phyloP scores from a whole-genome alignment of 2,797 vertebrate species.

The Hyperoplus immaculatus region DNA sequence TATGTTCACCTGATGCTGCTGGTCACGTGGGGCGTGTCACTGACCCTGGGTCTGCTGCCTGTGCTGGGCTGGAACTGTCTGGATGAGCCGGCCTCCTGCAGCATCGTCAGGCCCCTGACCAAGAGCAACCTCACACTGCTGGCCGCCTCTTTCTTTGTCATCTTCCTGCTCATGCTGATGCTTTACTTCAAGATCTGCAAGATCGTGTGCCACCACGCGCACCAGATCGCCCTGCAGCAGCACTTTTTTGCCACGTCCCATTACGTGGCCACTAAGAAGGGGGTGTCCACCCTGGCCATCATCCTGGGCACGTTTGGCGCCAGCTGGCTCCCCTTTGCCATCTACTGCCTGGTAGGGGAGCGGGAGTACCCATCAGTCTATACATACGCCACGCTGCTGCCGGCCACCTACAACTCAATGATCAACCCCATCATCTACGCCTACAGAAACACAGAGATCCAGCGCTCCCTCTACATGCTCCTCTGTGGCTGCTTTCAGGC shows the following conservation, averaged over 20 bases:
- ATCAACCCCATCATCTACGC: slow-evolving; percentile 99
- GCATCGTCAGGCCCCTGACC: slow-evolving; percentile 94
- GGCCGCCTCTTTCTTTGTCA: slow-evolving; percentile 92
- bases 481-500: slow-evolving; percentile 95
- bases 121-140: slow-evolving; percentile 93
- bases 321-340: slow-evolving; percentile 98
- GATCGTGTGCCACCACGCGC: slow-evolving; percentile 96
- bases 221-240: slow-evolving; percentile 98
- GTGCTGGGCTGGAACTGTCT: slow-evolving; percentile 98
- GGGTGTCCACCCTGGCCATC: slow-evolving; percentile 96
- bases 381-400: slow-evolving; percentile 95
- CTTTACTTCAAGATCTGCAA: slow-evolving; percentile 98
- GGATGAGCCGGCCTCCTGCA: slow-evolving; percentile 88
- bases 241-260: slow-evolving; percentile 96
- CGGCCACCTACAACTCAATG: slow-evolving; percentile 99
- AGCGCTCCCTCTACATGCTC: slow-evolving; percentile 94
- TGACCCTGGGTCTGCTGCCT: slow-evolving; percentile 93
- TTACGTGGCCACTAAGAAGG: slow-evolving; percentile 95
- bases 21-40: slow-evolving; percentile 93
- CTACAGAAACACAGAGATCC: slow-evolving; percentile 97
- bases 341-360: slow-evolving; percentile 95
- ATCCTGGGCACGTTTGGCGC: slow-evolving; percentile 97
- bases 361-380: slow-evolving; percentile 92
- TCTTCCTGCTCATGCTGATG: slow-evolving; percentile 95
- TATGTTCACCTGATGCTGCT: slow-evolving; percentile 94